Conservation (phyloP, 2,888 invertebrate genomes). For the Oscheius sp. region DNA sequence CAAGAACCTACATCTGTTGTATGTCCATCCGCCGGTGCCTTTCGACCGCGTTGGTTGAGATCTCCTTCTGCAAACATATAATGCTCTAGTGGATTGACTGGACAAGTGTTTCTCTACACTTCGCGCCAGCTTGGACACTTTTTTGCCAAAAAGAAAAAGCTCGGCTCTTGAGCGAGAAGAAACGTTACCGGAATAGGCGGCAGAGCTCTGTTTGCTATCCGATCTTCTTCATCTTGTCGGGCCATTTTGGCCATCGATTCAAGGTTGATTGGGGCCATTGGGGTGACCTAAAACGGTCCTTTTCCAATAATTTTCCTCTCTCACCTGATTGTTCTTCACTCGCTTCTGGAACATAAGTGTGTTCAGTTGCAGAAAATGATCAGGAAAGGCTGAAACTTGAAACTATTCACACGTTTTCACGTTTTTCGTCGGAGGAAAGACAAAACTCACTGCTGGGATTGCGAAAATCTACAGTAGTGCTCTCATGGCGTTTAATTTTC, state of each 20-base stretch:
- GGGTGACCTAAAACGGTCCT: neutral
- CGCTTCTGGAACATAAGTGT: slow-evolving; percentile 38
- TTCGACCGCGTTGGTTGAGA: slow-evolving; percentile 24
- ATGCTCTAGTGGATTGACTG: neutral
- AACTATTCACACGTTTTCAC: too few relatives aligned
- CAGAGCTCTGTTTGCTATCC: slow-evolving; percentile 24
- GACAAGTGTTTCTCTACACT: neutral
- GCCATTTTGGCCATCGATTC: slow-evolving; percentile 31
- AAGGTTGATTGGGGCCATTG: slow-evolving; percentile 10
- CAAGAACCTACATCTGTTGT: neutral
- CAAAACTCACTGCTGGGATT: slow-evolving; percentile 34
- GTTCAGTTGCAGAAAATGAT: slow-evolving; percentile 40
- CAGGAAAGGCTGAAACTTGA: slow-evolving; percentile 33
- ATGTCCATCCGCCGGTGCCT: neutral
- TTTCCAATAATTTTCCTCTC: neutral
- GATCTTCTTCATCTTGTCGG: slow-evolving; percentile 1
- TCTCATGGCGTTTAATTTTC: slow-evolving; percentile 34
- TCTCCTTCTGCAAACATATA: slow-evolving; percentile 19
- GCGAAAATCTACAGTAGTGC: slow-evolving; percentile 34
- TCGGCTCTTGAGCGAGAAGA: neutral
- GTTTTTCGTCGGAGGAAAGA: neutral
- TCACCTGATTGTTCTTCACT: slow-evolving; percentile 33
- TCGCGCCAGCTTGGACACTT: too few relatives aligned
- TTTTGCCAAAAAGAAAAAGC: neutral
- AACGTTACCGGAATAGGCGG: slow-evolving; percentile 29